Base-by-base conservation (phyloP, 2,888 invertebrate genomes). In the Cataglyphis rosenhaueri region DNA sequence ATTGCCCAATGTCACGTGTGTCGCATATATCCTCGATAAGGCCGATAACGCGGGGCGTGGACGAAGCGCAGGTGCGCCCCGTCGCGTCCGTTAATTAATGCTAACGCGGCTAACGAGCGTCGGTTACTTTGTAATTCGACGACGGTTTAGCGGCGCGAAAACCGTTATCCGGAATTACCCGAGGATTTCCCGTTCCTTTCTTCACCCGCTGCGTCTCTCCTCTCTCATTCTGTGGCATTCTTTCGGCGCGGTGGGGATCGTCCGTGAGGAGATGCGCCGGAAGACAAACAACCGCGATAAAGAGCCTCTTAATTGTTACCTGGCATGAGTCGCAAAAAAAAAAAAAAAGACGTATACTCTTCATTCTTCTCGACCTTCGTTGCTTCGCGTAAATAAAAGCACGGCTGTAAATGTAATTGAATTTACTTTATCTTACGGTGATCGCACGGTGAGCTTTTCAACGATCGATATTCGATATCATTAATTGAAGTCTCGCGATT, bases 111-210 rank as follows among this genome's bases (percentile, higher is more conserved):
- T 88, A 89, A 89, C 88, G 83, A 89, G 88, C 73, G 83, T 61
- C 85, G 88, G 88, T 88, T 88, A 85, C 84, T 88, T 85, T 85
- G 89, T 85, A 89, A 89, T 84, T 87, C 87, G 89, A 85, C 78
- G 82, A 79, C 76, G 85, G 84, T 87, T 88, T 85, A 87, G 87
- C 83, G 79, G 79, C 79, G 84, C 84, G 84, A 83, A 68, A 82
- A 85, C 89, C 88, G 88, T 89, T 89, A 89, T 82, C 83, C 88
- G 83, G 87, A 84, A 88, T 89, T 84, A 85, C 74, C 65, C 52
- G 70, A 75, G 78, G 75, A 86, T 87, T 84, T 75, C 84, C 52
- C 44, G 76, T 74, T 84, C 83, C 83, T 82, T 82, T 82, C 75
- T 55, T 79, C 65, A 61, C 76, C 64, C 59, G 70, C 41, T 70